Conservation (phyloP, 64 coral and sea anemone species). For the Orbicella faveolata region DNA sequence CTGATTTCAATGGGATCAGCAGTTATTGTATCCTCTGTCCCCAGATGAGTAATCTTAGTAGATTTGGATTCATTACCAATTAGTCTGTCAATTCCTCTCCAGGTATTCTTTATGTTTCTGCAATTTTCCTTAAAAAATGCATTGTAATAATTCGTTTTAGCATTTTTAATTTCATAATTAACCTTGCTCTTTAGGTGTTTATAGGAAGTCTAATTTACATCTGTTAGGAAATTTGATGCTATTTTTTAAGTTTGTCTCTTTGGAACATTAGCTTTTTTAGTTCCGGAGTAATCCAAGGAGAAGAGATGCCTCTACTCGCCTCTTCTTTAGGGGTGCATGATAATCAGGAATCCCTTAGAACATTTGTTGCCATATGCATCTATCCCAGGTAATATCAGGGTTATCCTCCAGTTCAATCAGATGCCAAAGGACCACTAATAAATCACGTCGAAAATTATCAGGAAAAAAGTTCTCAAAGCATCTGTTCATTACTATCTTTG, state of each 20-base stretch:
- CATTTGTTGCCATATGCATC: neutral
- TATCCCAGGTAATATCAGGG: slow-evolving; percentile 1
- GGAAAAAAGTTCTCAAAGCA: too few relatives aligned
- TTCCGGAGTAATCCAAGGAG: slow-evolving; percentile 24
- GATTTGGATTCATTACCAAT: neutral
- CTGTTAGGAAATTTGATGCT: slow-evolving; percentile 8
- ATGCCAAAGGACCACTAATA: neutral
- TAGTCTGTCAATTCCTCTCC: neutral
- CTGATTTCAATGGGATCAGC: too few relatives aligned
- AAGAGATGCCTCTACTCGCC: neutral
- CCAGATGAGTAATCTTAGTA: neutral
- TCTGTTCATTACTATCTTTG: too few relatives aligned
- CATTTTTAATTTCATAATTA: neutral
- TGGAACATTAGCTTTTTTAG: slow-evolving; percentile 45
- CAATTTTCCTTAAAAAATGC: too few relatives aligned
- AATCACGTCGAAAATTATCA: too few relatives aligned
- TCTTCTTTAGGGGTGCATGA: neutral
- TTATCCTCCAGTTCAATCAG: neutral
- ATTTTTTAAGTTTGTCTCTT: slow-evolving; percentile 36
- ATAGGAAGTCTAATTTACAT: neutral
- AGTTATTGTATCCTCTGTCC: too few relatives aligned
- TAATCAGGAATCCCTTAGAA: slow-evolving; percentile 9
- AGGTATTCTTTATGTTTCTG: neutral
- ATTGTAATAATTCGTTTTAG: neutral
- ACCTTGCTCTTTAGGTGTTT: neutral